A percentile compares a stretch with the other conserved stretches of the same genome.
Evolutionary conservation across 2,888 invertebrate species (phyloP).

Genomic region (Orthonychiurus folsomi): DNA sequence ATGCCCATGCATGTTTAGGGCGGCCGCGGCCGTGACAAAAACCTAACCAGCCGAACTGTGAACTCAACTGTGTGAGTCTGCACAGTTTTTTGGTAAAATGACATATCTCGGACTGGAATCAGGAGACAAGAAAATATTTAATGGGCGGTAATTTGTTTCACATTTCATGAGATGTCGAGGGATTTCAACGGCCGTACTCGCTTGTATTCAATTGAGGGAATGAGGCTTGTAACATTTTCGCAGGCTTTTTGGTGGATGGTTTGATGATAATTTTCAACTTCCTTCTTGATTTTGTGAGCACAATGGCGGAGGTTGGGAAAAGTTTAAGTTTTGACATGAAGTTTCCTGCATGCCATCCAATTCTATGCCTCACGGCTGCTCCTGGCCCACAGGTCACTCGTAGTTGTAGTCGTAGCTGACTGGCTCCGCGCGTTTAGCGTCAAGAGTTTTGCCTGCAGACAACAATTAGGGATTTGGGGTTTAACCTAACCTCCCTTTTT

Average conservation of each 20-base stretch:
- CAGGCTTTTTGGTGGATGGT: no score
- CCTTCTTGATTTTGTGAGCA: neutral
- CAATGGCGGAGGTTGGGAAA: neutral
- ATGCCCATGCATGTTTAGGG: neutral
- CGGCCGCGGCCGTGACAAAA: neutral
- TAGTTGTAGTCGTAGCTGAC: neutral
- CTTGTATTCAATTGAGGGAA: neutral
- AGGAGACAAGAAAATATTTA: neutral
- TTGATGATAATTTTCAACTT: neutral
- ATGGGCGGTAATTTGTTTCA: neutral
- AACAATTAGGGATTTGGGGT: neutral
- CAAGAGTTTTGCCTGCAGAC: neutral
- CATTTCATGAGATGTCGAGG: slow-evolving; percentile 1
- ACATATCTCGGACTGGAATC: neutral
- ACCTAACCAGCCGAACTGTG: neutral
- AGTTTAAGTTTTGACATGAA: neutral
- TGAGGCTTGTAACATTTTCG: neutral
- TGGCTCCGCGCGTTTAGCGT: neutral
- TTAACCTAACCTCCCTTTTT: no score
- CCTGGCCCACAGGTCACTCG: neutral
- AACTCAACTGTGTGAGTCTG: neutral
- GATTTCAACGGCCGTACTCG: no score
- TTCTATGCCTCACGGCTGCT: neutral
- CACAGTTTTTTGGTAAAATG: neutral
- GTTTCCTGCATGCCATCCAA: neutral